Evolutionary conservation across 2,113 vertebrate genomes (phyloP), one percentile per base, ranked within the genome.

Genomic region (Ursus arctos): DNA sequence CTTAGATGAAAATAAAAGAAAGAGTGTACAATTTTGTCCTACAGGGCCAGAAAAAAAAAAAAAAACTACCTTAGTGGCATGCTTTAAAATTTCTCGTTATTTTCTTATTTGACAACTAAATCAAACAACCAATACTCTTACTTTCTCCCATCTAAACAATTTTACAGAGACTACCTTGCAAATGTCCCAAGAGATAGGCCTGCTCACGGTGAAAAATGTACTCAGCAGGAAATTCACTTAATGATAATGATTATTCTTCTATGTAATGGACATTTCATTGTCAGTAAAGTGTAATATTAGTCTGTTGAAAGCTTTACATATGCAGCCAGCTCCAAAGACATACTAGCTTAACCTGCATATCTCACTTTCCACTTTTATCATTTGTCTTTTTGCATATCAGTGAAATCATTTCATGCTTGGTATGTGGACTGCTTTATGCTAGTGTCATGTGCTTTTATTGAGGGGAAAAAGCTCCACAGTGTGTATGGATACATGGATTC

Each of bases 231-330:
- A 97, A 97, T 96, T 89, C 96, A 94, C 94, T 87, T 98, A 97
- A 96, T 97, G 86, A 89, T 97, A 97, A 96, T 97, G 96, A 96
- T 95, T 96, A 96, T 98, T 97, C 95, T 96, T 94, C 95, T 97
- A 53, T 94, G 91, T 94, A 97, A 97, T 94, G 95, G 94, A 95
- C 95, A 95, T 97, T 97, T 95, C 96, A 95, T 92, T 97, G 93
- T 97, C 96, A 96, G 86, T 94, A 92, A 97, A 96, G 77, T 97
- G 94, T 89, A 95, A 96, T 93, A 97, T 97, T 96, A 95, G 89
- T 95, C 97, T 98, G 53, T 57, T 89, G 94, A 98, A 97, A 96
- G 92, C 88, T 96, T 96, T 93, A 74, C 72, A 71, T 82, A 82
- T 36, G 84, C 90, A 96, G 93, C 72, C 49, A 91, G 88, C 81